Evolutionary conservation across 2,113 vertebrate genomes (phyloP), one percentile per base, ranked within the genome.

Genomic region (Kryptolebias marmoratus): DNA sequence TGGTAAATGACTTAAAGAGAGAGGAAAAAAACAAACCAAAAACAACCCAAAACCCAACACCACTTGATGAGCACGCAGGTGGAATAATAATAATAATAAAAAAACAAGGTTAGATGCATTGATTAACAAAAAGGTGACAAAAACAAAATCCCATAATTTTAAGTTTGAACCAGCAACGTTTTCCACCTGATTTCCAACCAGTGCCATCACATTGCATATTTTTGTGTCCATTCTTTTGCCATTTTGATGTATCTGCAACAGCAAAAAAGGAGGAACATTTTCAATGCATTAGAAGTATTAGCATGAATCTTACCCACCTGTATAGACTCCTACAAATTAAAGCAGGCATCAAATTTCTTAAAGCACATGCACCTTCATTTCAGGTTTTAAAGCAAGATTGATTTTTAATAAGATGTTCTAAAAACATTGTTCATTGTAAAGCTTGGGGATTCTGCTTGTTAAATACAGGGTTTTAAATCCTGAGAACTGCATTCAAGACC

Each of bases 141-240:
- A 87, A 89, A 82, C 63, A 68, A 47, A 86, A 95, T 95, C 94
- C 82, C 93, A 92, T 95, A 96, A 95, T 96, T 96, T 97, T 95
- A 96, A 95, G 94, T 96, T 96, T 96, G 95, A 96, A 96, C 95
- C 96, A 96, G 94, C 94, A 93, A 96, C 95, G 92, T 93, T 94
- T 93, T 93, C 94, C 94, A 94, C 95, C 92, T 93, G 93, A 94
- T 91, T 95, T 94, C 91, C 71, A 73, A 58, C 94, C 90, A 92
- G 93, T 92, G 93, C 90, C 95, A 96, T 99, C 96, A 99, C 96
- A 98, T 98, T 89, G 97, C 97, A 92, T 98, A 99, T 94, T 99
- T 98, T 93, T 95, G 94, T 95, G 97, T 99, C 97, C 97, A 99
- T 96, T 99, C 97, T 94, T 97, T 96, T 91, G 97, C 98, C 95